These are phyloP conservation scores for Callionymus lyra DNA, from an alignment of 2,113 vertebrate genomes.

Conservation along the genomic window DNA sequence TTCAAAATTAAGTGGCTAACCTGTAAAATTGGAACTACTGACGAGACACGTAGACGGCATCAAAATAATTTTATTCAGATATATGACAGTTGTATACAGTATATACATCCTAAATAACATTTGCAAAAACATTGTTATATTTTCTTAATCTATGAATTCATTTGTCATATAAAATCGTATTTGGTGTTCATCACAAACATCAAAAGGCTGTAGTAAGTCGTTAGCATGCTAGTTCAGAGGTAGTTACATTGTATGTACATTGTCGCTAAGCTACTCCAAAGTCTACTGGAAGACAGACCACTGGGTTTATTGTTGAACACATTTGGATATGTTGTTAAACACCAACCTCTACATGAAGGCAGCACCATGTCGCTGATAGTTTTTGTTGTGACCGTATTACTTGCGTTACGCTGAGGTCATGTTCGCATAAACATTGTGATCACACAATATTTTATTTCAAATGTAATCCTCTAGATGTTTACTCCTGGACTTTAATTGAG, in stretches of 20 bases:
- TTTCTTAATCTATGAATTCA: slow-evolving; percentile 60
- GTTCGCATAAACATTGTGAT: too few relatives aligned
- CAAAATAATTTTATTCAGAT: slow-evolving; percentile 66
- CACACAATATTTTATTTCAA: too few relatives aligned
- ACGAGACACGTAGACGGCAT: too few relatives aligned
- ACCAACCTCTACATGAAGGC: too few relatives aligned
- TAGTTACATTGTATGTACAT: slow-evolving; percentile 72
- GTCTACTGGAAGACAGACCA: slow-evolving; percentile 36
- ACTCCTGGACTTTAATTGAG: too few relatives aligned
- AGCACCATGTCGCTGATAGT: too few relatives aligned
- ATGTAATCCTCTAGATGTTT: too few relatives aligned
- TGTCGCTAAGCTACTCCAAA: slow-evolving; percentile 55
- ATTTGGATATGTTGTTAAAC: too few relatives aligned
- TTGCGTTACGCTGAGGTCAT: too few relatives aligned
- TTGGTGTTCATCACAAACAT: slow-evolving; percentile 60
- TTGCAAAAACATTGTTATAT: slow-evolving; percentile 27
- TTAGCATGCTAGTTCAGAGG: slow-evolving; percentile 72
- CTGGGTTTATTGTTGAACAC: slow-evolving; percentile 20
- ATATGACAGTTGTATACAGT: slow-evolving; percentile 64
- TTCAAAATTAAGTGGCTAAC: too few relatives aligned
- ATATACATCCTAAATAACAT: slow-evolving; percentile 70
- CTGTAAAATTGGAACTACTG: too few relatives aligned
- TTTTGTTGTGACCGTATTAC: too few relatives aligned
- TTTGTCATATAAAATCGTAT: slow-evolving; percentile 64
- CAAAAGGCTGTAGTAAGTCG: slow-evolving; percentile 54